These are phyloP conservation scores for Plemyria rubiginata DNA, from an alignment of 2,888 invertebrate genomes.

Conservation along the genomic window DNA sequence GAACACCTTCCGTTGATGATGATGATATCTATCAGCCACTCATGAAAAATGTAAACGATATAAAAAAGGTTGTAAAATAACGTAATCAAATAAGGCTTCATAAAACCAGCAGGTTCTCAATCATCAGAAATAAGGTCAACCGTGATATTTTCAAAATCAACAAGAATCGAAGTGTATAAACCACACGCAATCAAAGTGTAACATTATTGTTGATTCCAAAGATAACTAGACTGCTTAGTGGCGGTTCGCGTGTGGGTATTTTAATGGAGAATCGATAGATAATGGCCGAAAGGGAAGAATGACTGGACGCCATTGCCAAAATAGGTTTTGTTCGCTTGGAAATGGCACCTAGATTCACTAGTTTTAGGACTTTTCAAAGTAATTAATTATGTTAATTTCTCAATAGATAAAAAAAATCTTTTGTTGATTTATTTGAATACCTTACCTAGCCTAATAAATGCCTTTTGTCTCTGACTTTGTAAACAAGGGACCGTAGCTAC, in stretches of 20 bases:
- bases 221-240: conserved; percentile 23
- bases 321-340: neutral
- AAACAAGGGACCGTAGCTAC: too few species aligned
- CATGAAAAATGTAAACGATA: neutral
- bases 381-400: too few species aligned
- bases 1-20: too few species aligned
- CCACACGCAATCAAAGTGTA: conserved; percentile 28
- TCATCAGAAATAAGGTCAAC: conserved; percentile 25
- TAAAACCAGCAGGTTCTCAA: conserved; percentile 15
- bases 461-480: too few species aligned
- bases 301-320: neutral
- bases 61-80: neutral
- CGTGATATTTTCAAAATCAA: conserved; percentile 23
- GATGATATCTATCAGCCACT: neutral
- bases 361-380: too few species aligned
- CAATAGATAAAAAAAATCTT: too few species aligned
- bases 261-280: conserved; percentile 41
- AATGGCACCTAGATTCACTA: too few species aligned
- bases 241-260: conserved; percentile 37
- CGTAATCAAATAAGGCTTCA: neutral
- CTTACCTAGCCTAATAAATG: too few species aligned
- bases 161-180: conserved; percentile 12
- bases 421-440: too few species aligned
- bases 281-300: conserved; percentile 6
- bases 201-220: conserved; percentile 30